These are phyloP conservation scores for Ephydatia muelleri DNA, from an alignment of 37 sponge, comb jelly and placozoan genomes.

Conservation along the genomic window DNA sequence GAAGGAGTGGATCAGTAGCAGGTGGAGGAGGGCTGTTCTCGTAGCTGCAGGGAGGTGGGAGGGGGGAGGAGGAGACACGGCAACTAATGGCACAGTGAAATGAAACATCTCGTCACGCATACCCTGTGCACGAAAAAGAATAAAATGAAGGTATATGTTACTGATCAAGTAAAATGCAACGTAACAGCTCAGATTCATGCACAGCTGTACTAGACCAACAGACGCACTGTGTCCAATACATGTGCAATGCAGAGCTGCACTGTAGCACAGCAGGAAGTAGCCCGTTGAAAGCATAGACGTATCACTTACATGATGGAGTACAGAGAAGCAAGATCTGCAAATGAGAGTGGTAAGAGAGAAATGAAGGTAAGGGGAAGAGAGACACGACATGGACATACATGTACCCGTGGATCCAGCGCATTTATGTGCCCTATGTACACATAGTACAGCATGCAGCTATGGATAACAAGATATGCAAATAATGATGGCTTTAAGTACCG, in stretches of 20 bases:
- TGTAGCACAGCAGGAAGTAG: not conserved
- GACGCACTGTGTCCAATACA: no score
- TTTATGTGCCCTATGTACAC: no score
- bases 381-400: not conserved
- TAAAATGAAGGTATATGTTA: no score
- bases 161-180: no score
- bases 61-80: not conserved
- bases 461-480: no score
- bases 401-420: not conserved
- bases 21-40: constrained; percentile 48
- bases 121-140: constrained; percentile 26
- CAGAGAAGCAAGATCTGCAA: constrained; percentile 59
- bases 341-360: no score
- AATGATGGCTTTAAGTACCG: no score
- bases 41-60: constrained; percentile 13
- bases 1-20: constrained; percentile 37
- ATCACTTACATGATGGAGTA: constrained; percentile 57
- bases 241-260: constrained; percentile 22
- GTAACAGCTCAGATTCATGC: no score
- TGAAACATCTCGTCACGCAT: constrained; percentile 36
- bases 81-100: constrained; percentile 8
- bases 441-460: no score
- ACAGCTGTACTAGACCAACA: no score
- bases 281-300: not conserved
- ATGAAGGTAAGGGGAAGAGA: not conserved